Conservation (phyloP, 2,113 vertebrate genomes). For the Crotalus viridis region DNA sequence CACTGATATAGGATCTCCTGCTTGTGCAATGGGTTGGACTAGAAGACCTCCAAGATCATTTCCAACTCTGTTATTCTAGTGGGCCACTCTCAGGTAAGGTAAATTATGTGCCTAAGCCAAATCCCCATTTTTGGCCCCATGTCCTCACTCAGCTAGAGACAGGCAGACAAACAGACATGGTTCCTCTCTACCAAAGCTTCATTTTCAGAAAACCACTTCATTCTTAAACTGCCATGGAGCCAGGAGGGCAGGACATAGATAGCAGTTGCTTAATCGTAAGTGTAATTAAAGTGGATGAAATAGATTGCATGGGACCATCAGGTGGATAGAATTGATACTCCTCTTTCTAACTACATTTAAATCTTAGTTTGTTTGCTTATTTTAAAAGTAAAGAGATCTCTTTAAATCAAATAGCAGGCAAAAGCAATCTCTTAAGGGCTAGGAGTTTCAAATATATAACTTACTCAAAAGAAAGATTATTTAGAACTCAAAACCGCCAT, state of each 20-base stretch:
- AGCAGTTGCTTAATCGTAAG: background rate
- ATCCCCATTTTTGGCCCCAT: no score
- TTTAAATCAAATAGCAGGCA: background rate
- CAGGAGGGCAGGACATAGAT: background rate
- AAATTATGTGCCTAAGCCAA: no score
- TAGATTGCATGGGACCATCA: background rate
- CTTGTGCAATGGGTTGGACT: no score
- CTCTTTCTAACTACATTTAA: background rate
- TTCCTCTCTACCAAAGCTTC: background rate
- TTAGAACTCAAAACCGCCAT: background rate
- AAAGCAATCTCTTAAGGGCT: background rate
- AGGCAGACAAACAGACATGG: background rate
- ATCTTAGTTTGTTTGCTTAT: background rate
- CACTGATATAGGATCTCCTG: background rate
- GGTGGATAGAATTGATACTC: background rate
- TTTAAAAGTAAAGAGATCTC: background rate
- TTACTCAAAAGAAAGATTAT: background rate
- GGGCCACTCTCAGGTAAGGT: no score
- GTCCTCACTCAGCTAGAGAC: background rate
- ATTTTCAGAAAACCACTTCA: background rate
- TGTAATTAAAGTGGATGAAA: background rate
- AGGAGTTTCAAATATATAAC: background rate
- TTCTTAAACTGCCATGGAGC: background rate
- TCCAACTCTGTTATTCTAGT: no score
- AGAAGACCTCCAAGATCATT: no score